Base-by-base conservation (phyloP, 2,113 vertebrate genomes). In the Tor tambroides region DNA sequence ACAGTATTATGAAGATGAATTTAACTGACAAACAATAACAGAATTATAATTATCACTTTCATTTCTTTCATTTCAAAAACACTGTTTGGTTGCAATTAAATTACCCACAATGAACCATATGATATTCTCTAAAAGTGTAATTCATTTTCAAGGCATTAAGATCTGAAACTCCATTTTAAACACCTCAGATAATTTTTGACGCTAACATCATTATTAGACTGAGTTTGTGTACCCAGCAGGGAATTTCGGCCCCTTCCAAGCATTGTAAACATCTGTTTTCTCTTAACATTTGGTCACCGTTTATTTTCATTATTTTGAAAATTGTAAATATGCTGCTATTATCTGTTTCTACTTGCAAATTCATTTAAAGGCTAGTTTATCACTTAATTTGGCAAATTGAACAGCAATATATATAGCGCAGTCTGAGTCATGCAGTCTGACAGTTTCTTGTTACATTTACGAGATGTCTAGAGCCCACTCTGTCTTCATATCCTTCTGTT, bases 221-320 rank as follows among this genome's bases (percentile, higher is more conserved):
- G 26, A 10, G 35, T 82, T 67, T 65, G 80, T 82, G 59, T 82
- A 82, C 59, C 59, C 59, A 46, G 61, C 7, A 46, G 59, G 15
- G 38, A 81, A 30, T 81, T 81, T 46, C 80, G 8, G n/a, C 80
- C 21, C n/a, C 5, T 65, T 81, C 59, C 59, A 65, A 67, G 35
- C 26, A 65, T 65, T 65, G 59, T 46, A 65, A 43, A 67, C 59
- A 82, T 82, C 35, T 81, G 59, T 67, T 82, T 82, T 65, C 38
- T 65, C 61, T 67, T 43, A 46, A 28, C 80, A 46, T 82, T 82
- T 63, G n/a, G 79, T 80, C 79, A 80, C 79, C 26, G 79, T 80
- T 80, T 82, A 82, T 82, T 82, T 82, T 82, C 8, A 67, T 65
- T 67, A 46, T 67, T 82, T 82, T 21, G 38, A 41, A 82, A 82